A percentile compares a stretch with the other conserved stretches of the same genome.
phyloP scores from a whole-genome alignment of 2,797 vertebrate species.

The Setipinna tenuifilis region DNA sequence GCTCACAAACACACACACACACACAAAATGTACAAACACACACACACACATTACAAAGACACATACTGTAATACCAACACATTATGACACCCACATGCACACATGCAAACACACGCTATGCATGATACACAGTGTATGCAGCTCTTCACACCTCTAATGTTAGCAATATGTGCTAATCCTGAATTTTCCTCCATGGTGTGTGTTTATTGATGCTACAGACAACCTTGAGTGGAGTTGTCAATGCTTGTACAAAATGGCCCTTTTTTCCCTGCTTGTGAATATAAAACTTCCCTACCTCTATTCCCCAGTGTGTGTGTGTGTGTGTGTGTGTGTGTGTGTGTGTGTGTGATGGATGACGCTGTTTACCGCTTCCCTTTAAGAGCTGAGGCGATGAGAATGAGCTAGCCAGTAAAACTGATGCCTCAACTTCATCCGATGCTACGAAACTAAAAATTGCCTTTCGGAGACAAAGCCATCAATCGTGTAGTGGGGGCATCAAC shows the following conservation, averaged over 20 bases:
- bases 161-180: neutral
- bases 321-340: neutral
- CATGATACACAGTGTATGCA: neutral
- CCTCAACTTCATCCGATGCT: conserved; percentile 14
- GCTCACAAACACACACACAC: neutral
- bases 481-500: neutral
- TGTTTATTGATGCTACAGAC: neutral
- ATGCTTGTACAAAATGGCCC: conserved; percentile 20
- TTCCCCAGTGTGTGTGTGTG: conserved; percentile 3
- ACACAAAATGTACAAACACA: neutral
- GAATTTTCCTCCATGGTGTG: neutral
- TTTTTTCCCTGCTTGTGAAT: conserved; percentile 33
- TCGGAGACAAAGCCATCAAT: conserved; percentile 22
- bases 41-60: no score
- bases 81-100: no score
- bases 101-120: no score
- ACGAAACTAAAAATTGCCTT: conserved; percentile 18
- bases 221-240: conserved; percentile 27
- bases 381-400: neutral
- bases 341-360: conserved; percentile 45
- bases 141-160: neutral
- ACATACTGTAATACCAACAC: no score
- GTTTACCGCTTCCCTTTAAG: conserved; percentile 41
- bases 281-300: conserved; percentile 23
- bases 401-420: conserved; percentile 18